Evolutionary conservation across 2,113 vertebrate species (phyloP).

Genomic region (Paradisaea rubra): DNA sequence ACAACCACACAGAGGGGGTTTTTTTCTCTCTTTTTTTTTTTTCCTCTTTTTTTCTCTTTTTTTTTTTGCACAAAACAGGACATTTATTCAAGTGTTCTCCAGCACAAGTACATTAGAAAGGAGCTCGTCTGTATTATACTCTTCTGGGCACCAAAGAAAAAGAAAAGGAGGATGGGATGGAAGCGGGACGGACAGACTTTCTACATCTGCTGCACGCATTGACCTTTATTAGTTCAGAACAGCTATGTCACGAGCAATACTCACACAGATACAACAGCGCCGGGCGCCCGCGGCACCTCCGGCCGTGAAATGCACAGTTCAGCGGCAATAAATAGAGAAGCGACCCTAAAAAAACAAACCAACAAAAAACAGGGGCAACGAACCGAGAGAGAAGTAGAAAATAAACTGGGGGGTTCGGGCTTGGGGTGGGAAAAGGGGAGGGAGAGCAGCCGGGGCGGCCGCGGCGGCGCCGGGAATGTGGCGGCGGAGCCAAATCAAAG

Average conservation of each 20-base stretch:
- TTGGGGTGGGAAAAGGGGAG: background rate
- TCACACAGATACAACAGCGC: conserved; percentile 82
- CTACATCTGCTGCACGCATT: conserved; percentile 94
- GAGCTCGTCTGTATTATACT: conserved; percentile 81
- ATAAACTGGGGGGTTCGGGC: background rate
- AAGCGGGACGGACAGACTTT: conserved; percentile 85
- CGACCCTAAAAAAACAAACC: conserved; percentile 72
- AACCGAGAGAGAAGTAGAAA: conserved; percentile 5
- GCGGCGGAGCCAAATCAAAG: conserved; percentile 80
- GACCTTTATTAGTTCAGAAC: conserved; percentile 87
- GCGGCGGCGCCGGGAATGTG: conserved; percentile 82
- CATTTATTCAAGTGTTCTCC: conserved; percentile 99
- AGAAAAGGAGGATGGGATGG: conserved; percentile 70
- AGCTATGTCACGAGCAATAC: conserved; percentile 89
- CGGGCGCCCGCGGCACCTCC: conserved; percentile 39
- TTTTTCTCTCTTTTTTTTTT: background rate
- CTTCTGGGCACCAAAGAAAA: conserved; percentile 85
- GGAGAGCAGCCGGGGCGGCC: background rate
- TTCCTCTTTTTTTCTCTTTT: conserved; percentile 1
- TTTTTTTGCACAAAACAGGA: conserved; percentile 91
- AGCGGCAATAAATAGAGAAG: conserved; percentile 85
- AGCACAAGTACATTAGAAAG: conserved; percentile 98
- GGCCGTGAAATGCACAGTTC: conserved; percentile 78
- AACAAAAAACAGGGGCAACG: conserved; percentile 9
- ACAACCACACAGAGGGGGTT: background rate